Evolutionary conservation across 2,888 invertebrate genomes (phyloP), one percentile per base, ranked within the genome.

Genomic region (Oscheius sp.): DNA sequence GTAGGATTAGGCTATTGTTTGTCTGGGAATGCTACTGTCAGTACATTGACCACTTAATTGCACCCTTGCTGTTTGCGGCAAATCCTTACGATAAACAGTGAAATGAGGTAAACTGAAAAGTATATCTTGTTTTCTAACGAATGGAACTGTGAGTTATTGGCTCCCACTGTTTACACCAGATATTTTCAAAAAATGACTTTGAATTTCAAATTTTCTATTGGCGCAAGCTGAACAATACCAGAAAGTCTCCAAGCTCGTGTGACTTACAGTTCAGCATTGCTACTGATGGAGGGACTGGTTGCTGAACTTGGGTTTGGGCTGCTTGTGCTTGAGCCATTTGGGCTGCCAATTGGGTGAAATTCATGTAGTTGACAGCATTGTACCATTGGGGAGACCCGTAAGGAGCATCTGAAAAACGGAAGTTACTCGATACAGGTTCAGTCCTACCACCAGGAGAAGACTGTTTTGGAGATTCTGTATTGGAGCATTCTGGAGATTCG

Each of bases 341-440:
- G 50, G 79, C 74, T n/a, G 81, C 79, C 11, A 81, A 42, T 3
- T 81, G 77, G 3, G 76, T 75, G 13, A 80, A 55, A 35, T 73
- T 66, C 57, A 73, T 57, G 63, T 79, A 79, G 2, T 68, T 72
- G 70, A 77, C 71, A 0, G 78, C 53, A 48, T 76, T 79, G 47
- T 77, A 77, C 29, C 76, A 53, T n/a, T 75, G 48, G 33, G 70
- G 53, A 9, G 70, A 55, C 13, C 70, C 74, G n/a, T 74, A 68
- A 1, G 13, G 53, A 53, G 72, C 48, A 51, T 50, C 72, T 72
- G 32, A 50, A 60, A 10, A 29, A 13, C 37, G 37, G 7, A 70
- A 7, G 13, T 5, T 13, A 48, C 33, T 33, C 2, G 2, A 21
- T 60, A 9, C 10, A 13, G 11, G 13, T 2, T 32, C 13, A 21